Evolutionary conservation across 2,797 vertebrate species (phyloP).

Genomic region (Brachyrhaphis roseni): DNA sequence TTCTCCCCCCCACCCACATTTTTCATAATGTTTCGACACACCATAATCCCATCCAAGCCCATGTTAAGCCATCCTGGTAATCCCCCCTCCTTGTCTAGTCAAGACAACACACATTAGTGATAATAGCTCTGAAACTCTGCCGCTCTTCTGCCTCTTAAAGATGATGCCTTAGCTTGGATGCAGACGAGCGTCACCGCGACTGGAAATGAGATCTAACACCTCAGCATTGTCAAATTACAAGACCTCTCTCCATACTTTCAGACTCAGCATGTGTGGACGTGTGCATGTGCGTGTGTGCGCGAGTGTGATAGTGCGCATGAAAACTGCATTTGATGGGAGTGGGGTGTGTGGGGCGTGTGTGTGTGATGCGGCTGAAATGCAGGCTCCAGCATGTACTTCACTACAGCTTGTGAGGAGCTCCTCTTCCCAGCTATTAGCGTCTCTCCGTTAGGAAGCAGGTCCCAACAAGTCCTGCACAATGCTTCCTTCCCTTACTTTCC

Average conservation of each 20-base stretch:
- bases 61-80: slow-evolving; percentile 47
- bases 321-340: slow-evolving; percentile 33
- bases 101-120: slow-evolving; percentile 62
- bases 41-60: slow-evolving; percentile 44
- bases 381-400: slow-evolving; percentile 68
- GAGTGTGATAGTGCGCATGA: not conserved
- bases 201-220: slow-evolving; percentile 86
- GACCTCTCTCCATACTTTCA: slow-evolving; percentile 52
- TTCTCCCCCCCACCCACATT: slow-evolving; percentile 2
- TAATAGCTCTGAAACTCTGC: slow-evolving; percentile 55
- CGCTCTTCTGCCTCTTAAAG: slow-evolving; percentile 36
- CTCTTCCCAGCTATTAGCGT: slow-evolving; percentile 80
- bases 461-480: slow-evolving; percentile 77
- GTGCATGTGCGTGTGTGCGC: slow-evolving; percentile 8
- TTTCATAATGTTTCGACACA: slow-evolving; percentile 51
- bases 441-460: slow-evolving; percentile 75
- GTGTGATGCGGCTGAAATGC: slow-evolving; percentile 50
- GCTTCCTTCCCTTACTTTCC: slow-evolving; percentile 61
- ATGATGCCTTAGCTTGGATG: slow-evolving; percentile 60
- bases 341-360: slow-evolving; percentile 26
- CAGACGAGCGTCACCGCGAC: slow-evolving; percentile 62
- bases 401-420: slow-evolving; percentile 73
- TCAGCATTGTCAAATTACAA: slow-evolving; percentile 67
- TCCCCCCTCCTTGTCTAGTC: slow-evolving; percentile 51
- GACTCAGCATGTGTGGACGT: slow-evolving; percentile 25